These are phyloP conservation scores for Spea hammondii DNA, from an alignment of 2,797 vertebrate genomes.

Conservation along the genomic window DNA sequence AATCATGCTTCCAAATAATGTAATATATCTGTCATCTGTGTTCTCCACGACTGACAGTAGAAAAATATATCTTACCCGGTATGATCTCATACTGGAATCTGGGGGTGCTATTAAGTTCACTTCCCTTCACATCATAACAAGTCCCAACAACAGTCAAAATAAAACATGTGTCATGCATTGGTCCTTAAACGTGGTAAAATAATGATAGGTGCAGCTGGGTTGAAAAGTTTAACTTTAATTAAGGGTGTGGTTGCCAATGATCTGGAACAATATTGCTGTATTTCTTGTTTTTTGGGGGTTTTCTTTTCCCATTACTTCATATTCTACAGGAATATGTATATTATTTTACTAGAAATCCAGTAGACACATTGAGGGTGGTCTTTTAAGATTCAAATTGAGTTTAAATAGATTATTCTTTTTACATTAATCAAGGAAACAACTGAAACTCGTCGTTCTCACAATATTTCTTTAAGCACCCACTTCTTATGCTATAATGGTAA, in stretches of 20 bases:
- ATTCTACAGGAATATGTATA: background rate
- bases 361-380: background rate
- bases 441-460: no score
- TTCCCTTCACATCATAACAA: conserved; percentile 29
- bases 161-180: conserved; percentile 19
- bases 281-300: background rate
- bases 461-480: no score
- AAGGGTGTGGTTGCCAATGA: conserved; percentile 1
- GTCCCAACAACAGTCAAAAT: conserved; percentile 25
- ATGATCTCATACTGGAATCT: conserved; percentile 39
- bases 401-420: no score
- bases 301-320: background rate
- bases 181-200: conserved; percentile 3
- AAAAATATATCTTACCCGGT: conserved; percentile 25
- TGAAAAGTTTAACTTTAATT: conserved; percentile 33
- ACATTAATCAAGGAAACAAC: no score
- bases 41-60: conserved; percentile 42
- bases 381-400: background rate
- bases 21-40: conserved; percentile 47
- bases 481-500: no score
- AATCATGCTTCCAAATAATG: conserved; percentile 21
- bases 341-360: background rate
- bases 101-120: conserved; percentile 21
- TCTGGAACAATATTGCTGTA: conserved; percentile 1
- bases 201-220: conserved; percentile 16